phyloP scores from a whole-genome alignment of 2,113 vertebrate genomes.

The Triplophysa dalaica region DNA sequence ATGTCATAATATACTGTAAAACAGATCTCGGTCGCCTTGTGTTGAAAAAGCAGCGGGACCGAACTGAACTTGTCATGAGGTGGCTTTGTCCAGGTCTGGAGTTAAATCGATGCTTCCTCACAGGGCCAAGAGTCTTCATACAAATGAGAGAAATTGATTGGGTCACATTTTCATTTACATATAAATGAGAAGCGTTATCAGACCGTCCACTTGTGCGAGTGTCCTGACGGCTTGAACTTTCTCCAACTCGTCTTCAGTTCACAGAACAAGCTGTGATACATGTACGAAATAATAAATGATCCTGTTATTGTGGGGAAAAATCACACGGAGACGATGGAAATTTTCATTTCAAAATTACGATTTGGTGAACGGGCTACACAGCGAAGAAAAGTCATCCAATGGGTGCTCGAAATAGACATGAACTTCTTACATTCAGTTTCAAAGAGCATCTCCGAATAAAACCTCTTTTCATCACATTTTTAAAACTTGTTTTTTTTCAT shows the following conservation, averaged over 20 bases:
- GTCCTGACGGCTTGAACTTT: constrained; percentile 35
- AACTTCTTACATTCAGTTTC: no score
- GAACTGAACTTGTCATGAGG: neutral
- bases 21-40: neutral
- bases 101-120: constrained; percentile 56
- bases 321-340: neutral
- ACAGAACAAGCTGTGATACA: neutral
- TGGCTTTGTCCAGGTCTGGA: constrained; percentile 47
- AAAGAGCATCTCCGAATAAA: no score
- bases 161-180: constrained; percentile 72
- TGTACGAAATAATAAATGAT: constrained; percentile 10
- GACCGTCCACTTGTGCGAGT: constrained; percentile 52
- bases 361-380: no score
- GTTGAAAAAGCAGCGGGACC: neutral
- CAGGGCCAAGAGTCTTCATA: constrained; percentile 54
- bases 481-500: no score
- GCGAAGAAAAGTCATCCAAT: no score
- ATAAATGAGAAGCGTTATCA: constrained; percentile 74
- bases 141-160: constrained; percentile 70
- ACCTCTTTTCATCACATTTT: no score
- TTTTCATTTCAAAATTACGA: no score
- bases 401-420: no score
- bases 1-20: neutral
- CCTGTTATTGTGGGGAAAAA: constrained; percentile 1
- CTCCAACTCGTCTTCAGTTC: neutral